Evolutionary conservation across 2,113 vertebrate genomes (phyloP), one percentile per base, ranked within the genome.

Genomic region (Oceanites oceanicus): DNA sequence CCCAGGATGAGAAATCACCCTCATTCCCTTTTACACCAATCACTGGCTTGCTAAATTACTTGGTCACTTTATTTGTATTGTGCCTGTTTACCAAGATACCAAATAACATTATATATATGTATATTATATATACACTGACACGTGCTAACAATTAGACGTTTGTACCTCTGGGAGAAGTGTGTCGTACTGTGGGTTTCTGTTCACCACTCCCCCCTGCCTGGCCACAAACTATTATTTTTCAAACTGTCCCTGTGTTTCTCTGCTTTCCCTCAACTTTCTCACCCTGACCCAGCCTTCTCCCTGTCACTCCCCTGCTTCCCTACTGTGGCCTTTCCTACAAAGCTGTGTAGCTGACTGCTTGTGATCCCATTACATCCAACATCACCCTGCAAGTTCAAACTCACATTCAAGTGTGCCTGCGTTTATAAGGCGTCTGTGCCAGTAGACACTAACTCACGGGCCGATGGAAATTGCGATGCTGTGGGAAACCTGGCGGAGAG

Each of bases 81-180:
- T 88, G 9, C 44, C 26, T 71, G 10, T 63, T 58, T 49, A 74
- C 16, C 19, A 66, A 62, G 30, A n/a, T 66, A 49, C 9, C 32
- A 62, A 77, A 25, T 19, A 75, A 61, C 14, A 5, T 34, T 42
- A 7, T 25, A 15, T 22, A 23, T 29, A 15, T 18, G 44, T 9
- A n/a, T 7, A 18, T 30, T 7, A n/a, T 7, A 40, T 6, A 32
- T 15, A 70, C 0, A 32, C 0, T 34, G 14, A 59, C 6, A 21
- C 2, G 5, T 68, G 20, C 29, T 78, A 68, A 38, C 70, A 67
- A 17, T 63, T 29, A 67, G 23, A 8, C 0, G 2, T 76, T 72
- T 56, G 30, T 62, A 15, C 3, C 15, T 53, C 50, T 53, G 2
- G 25, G 52, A 79, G 44, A 59, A 21, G 16, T 7, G 13, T 58